Evolutionary conservation across 1,140 invertebrate genomes (phyloP).

Genomic region (Leptonema lineaticorne): DNA sequence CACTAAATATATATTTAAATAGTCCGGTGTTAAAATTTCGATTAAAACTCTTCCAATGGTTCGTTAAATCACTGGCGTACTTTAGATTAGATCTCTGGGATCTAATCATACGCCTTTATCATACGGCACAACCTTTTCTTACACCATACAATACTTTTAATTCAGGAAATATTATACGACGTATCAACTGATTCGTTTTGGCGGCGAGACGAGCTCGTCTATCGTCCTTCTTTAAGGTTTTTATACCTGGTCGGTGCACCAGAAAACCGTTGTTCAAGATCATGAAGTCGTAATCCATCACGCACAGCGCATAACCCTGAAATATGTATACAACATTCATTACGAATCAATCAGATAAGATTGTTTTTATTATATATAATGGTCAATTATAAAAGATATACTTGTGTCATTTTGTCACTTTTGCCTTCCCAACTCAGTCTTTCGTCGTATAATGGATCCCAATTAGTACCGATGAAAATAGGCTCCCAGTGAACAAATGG

Average conservation of each 20-base stretch:
- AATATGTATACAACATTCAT: too few species aligned
- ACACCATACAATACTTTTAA: constrained; percentile 79
- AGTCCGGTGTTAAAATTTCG: too few species aligned
- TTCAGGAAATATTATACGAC: constrained; percentile 80
- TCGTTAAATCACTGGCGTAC: background rate
- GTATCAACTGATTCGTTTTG: constrained; percentile 78
- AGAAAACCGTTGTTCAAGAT: constrained; percentile 88
- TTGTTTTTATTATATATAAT: constrained; percentile 4
- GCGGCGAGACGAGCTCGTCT: constrained; percentile 72
- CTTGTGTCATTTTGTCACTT: constrained; percentile 94
- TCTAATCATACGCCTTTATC: constrained; percentile 46
- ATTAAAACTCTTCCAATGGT: too few species aligned
- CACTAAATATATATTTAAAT: too few species aligned
- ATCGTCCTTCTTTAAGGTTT: constrained; percentile 74
- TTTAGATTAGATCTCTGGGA: constrained; percentile 5
- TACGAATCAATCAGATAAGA: too few species aligned
- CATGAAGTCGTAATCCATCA: constrained; percentile 85
- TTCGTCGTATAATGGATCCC: constrained; percentile 86
- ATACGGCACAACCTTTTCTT: constrained; percentile 78
- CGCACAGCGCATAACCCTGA: constrained; percentile 84
- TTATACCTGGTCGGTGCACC: constrained; percentile 85
- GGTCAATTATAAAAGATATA: constrained; percentile 49
- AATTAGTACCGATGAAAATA: constrained; percentile 83
- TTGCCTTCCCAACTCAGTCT: constrained; percentile 87
- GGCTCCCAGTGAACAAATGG: constrained; percentile 87